Conservation (phyloP, 2,113 vertebrate genomes). For the Cettia cetti region DNA sequence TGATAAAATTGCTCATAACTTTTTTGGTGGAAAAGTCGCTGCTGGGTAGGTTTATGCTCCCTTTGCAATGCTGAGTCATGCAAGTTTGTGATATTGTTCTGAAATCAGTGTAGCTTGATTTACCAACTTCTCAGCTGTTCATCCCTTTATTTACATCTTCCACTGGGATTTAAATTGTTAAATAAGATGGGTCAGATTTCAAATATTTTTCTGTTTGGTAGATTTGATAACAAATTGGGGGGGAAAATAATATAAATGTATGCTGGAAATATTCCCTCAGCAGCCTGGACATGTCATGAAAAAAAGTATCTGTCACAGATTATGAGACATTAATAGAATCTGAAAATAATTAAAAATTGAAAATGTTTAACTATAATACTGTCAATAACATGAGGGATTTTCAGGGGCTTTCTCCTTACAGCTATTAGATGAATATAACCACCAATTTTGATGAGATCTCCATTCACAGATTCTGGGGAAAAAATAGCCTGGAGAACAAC, state of each 20-base stretch:
- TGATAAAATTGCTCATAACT: background rate
- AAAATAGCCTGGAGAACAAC: background rate
- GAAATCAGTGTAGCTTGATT: background rate
- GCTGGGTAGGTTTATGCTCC: background rate
- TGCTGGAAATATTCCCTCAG: background rate
- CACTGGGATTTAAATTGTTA: background rate
- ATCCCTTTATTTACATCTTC: background rate
- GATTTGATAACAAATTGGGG: background rate
- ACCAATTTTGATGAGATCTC: background rate
- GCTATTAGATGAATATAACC: background rate
- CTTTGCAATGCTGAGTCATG: background rate
- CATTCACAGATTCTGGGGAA: background rate
- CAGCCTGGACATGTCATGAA: background rate
- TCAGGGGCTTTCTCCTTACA: background rate
- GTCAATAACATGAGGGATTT: background rate
- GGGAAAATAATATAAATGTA: background rate
- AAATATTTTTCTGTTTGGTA: background rate
- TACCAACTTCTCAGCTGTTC: background rate
- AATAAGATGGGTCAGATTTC: background rate
- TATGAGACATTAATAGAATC: background rate
- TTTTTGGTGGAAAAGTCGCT: background rate
- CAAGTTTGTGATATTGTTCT: background rate
- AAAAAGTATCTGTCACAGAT: background rate
- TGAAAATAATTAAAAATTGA: background rate
- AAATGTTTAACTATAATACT: background rate